Evolutionary conservation across 92 coral and sea anemone genomes (phyloP).

Genomic region (Phenganax stokvisi): DNA sequence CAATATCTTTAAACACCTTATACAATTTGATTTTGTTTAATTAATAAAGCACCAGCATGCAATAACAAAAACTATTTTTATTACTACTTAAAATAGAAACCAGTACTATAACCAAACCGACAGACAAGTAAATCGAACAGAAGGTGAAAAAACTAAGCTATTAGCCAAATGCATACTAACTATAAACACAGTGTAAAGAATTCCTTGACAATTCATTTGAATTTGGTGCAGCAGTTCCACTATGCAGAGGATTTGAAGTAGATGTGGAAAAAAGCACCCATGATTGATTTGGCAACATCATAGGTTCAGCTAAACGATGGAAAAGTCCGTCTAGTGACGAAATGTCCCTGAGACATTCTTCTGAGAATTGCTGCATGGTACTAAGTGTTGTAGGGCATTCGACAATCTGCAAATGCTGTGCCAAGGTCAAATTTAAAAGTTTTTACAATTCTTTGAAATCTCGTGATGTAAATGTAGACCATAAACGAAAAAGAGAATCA

Average conservation of each 20-base stretch:
- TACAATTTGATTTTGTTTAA: too few relatives aligned
- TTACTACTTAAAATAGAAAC: too few relatives aligned
- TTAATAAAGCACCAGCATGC: too few relatives aligned
- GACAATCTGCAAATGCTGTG: slow-evolving; percentile 27
- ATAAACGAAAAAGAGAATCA: slow-evolving; percentile 27
- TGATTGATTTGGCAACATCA: slow-evolving; percentile 2
- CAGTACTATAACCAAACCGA: too few relatives aligned
- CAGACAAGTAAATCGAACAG: too few relatives aligned
- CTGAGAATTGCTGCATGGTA: slow-evolving; percentile 18
- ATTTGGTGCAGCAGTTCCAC: slow-evolving; percentile 22
- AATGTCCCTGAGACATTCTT: slow-evolving; percentile 15
- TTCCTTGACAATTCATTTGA: slow-evolving; percentile 32
- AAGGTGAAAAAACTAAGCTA: too few relatives aligned
- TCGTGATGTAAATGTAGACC: slow-evolving; percentile 1
- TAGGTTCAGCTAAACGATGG: slow-evolving; percentile 27
- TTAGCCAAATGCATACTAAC: too few relatives aligned
- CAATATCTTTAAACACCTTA: too few relatives aligned
- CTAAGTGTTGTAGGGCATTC: slow-evolving; percentile 19
- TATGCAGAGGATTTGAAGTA: slow-evolving; percentile 36
- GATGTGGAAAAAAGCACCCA: slow-evolving; percentile 8
- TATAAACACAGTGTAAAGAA: too few relatives aligned
- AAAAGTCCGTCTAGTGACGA: background rate
- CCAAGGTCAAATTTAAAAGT: slow-evolving; percentile 9
- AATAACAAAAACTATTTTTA: too few relatives aligned
- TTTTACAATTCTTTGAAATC: slow-evolving; percentile 13